phyloP scores from a whole-genome alignment of 1,140 invertebrate species.

The Tetragnatha versicolor region DNA sequence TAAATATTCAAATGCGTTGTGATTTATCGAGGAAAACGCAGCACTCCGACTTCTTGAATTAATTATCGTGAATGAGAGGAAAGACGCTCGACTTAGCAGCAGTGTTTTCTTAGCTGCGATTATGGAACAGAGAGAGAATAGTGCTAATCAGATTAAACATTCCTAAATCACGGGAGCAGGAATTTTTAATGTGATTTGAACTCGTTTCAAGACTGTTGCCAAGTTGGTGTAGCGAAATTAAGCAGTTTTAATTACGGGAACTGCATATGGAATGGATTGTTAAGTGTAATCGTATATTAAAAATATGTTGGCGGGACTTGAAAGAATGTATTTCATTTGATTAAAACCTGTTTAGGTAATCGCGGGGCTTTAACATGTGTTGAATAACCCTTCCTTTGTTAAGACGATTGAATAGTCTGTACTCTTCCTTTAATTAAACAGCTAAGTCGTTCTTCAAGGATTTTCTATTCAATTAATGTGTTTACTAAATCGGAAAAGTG shows the following conservation, averaged over 20 bases:
- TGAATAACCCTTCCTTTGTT: too few relatives aligned
- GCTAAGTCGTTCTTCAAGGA: too few relatives aligned
- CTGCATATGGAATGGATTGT: too few relatives aligned
- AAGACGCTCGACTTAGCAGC: neutral
- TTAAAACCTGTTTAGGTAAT: too few relatives aligned
- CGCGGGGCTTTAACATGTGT: too few relatives aligned
- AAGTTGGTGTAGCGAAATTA: slow-evolving; percentile 5
- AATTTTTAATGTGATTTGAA: slow-evolving; percentile 22
- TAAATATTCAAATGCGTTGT: slow-evolving; percentile 28
- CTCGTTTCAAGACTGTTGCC: neutral
- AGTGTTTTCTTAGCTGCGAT: slow-evolving; percentile 27
- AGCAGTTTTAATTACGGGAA: slow-evolving; percentile 7
- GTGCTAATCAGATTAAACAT: slow-evolving; percentile 8
- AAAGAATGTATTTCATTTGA: too few relatives aligned
- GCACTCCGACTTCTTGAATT: slow-evolving; percentile 14
- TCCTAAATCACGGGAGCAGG: neutral
- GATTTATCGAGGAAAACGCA: slow-evolving; percentile 33
- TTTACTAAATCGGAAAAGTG: too few relatives aligned
- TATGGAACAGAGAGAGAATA: neutral
- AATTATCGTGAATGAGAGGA: slow-evolving; percentile 33
- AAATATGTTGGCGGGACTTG: too few relatives aligned
- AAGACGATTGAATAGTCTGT: too few relatives aligned
- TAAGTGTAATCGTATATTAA: too few relatives aligned
- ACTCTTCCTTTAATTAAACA: too few relatives aligned
- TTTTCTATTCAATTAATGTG: too few relatives aligned